phyloP scores from a whole-genome alignment of 2,888 invertebrate genomes.

The Nineta flava region DNA sequence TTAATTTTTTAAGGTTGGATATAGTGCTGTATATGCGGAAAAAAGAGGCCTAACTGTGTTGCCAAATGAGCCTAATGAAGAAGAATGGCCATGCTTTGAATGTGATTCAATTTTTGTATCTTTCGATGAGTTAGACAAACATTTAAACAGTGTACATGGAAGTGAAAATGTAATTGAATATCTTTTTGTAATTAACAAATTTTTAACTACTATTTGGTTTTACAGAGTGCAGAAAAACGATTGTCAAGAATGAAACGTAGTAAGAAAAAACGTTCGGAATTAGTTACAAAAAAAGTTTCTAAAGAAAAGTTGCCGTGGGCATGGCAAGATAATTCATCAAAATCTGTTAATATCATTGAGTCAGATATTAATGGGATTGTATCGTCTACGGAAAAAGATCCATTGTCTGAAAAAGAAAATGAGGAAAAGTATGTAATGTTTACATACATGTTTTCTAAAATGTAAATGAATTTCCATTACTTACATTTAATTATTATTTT shows the following conservation, averaged over 20 bases:
- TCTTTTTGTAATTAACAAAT: no score
- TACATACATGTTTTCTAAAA: no score
- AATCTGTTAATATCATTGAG: not conserved
- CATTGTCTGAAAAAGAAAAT: conserved; percentile 2
- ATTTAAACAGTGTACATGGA: conserved; percentile 35
- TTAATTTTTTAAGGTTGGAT: conserved; percentile 32
- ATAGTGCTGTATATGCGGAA: conserved; percentile 47
- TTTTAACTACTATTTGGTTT: no score
- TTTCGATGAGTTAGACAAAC: conserved; percentile 39
- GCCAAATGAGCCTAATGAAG: conserved; percentile 23
- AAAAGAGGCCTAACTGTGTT: conserved; percentile 35
- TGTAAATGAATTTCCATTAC: no score
- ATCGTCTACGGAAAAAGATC: conserved; percentile 1
- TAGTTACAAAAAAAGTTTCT: conserved; percentile 17
- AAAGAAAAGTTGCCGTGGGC: conserved; percentile 14
- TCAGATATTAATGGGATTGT: not conserved
- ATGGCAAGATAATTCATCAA: conserved; percentile 9
- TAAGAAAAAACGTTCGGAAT: conserved; percentile 16
- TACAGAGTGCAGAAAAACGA: conserved; percentile 2
- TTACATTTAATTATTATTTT: not conserved
- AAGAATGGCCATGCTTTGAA: conserved; percentile 43
- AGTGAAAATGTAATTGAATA: conserved; percentile 19
- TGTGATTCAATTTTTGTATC: conserved; percentile 39
- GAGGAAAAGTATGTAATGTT: not conserved
- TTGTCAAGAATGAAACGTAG: not conserved